Base-by-base conservation (phyloP, 2,797 vertebrate species). In the Myotis vivesi region DNA sequence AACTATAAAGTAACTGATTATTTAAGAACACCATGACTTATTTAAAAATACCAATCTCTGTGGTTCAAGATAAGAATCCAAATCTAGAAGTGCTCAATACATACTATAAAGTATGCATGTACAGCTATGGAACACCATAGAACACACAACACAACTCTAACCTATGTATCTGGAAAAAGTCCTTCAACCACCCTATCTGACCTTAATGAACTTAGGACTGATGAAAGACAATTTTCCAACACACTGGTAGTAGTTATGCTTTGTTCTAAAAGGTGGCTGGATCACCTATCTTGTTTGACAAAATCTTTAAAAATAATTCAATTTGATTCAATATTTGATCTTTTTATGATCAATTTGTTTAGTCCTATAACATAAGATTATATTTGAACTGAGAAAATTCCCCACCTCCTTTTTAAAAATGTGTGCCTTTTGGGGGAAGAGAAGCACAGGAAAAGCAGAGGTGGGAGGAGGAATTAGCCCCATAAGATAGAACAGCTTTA, bases 301-400 rank as follows among this genome's bases (percentile, higher is more conserved):
- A 95, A 84, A 92, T 44, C 25, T 86, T 92, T 36, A 64, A 92
- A 94, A 96, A 46, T 57, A 94, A 95, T 71, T 94, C 41, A 83
- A 73, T 75, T 59, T 89, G n/a, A 53, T 13, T 36, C 33, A 92
- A 17, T 84, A 72, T 86, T 93, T 93, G 66, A 13, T 85, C 49
- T 15, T 82, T 91, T 92, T 77, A 72, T 62, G 62, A 72, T 46
- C 38, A 84, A 71, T 7, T 19, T 83, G 8, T 55, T 84, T 51
- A 85, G 11, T 75, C 69, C 59, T 9, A 81, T 51, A 85, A 75
- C 17, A 51, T 51, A 82, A 79, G 22, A 69, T 49, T 79, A 49
- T 38, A 11, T 62, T 33, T 81, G 49, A 84, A 81, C 12, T 72
- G 68, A 30, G 51, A 28, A 73, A 89, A 71, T 51, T 36, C 28